Conservation (phyloP, 2,888 invertebrate species). For the Nephrotoma flavescens region DNA sequence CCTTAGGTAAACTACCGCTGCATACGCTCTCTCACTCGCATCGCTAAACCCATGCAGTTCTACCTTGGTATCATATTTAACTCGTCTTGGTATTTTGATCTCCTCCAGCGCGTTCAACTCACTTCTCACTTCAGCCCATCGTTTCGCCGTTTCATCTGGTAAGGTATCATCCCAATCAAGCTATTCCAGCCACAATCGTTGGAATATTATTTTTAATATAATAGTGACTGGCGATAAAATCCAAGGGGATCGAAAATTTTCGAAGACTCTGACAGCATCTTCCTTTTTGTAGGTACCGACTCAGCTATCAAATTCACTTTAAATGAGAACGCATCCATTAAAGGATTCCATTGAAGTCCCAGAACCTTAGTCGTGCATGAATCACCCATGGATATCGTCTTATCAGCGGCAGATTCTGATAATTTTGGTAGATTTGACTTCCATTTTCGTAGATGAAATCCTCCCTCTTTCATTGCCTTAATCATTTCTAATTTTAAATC, state of each 20-base stretch:
- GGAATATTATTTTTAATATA: constrained; percentile 5
- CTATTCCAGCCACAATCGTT: constrained; percentile 1
- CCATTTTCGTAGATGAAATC: background rate
- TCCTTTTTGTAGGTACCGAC: background rate
- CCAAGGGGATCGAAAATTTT: no score
- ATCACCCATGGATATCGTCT: background rate
- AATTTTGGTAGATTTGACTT: background rate
- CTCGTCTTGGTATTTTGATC: no score
- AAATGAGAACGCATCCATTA: background rate
- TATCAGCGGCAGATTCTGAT: background rate
- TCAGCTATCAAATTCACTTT: background rate
- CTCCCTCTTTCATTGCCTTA: background rate
- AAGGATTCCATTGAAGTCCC: background rate
- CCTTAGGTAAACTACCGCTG: no score
- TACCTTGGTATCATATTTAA: no score
- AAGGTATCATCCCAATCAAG: constrained; percentile 5
- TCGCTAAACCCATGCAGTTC: no score
- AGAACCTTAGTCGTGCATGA: background rate
- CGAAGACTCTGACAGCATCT: background rate
- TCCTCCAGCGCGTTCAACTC: no score
- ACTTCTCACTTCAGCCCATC: no score
- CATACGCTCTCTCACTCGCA: no score
- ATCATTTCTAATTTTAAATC: background rate
- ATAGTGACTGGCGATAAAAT: background rate
- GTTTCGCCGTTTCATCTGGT: background rate